phyloP scores from a whole-genome alignment of 2,113 vertebrate species.

The Cettia cetti region DNA sequence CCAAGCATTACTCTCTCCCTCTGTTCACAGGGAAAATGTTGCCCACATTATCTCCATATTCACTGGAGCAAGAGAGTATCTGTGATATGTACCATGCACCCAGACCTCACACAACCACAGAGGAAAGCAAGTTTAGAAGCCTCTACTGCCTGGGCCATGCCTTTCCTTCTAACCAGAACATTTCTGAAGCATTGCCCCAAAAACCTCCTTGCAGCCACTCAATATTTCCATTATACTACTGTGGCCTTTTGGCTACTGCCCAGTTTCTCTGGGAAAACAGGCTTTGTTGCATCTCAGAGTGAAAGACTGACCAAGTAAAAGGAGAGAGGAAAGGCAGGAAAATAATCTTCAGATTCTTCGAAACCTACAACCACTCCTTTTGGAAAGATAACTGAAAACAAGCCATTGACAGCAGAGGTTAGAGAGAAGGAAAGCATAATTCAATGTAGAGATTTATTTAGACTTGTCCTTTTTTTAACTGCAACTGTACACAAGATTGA shows the following conservation, averaged over 20 bases:
- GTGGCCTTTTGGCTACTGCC: neutral
- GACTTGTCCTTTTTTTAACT: slow-evolving; percentile 42
- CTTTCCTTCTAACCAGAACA: neutral
- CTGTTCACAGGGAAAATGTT: neutral
- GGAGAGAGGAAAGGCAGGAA: neutral
- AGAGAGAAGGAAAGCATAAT: slow-evolving; percentile 6
- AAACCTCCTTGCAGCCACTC: neutral
- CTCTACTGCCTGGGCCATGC: neutral
- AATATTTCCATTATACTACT: neutral
- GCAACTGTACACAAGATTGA: slow-evolving; percentile 40
- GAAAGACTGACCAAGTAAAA: neutral
- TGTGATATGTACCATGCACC: neutral
- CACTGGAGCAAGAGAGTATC: neutral
- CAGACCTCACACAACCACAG: neutral
- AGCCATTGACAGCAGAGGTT: slow-evolving; percentile 22
- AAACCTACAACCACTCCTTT: neutral
- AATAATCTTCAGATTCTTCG: neutral
- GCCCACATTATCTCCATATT: neutral
- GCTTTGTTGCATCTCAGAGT: neutral
- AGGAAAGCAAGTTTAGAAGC: neutral
- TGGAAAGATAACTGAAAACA: neutral
- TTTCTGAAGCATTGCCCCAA: neutral
- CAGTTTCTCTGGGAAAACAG: neutral
- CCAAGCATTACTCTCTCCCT: neutral
- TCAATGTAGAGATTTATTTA: slow-evolving; percentile 36